Conservation (phyloP, 2,113 vertebrate species). For the Philantomba maxwellii region DNA sequence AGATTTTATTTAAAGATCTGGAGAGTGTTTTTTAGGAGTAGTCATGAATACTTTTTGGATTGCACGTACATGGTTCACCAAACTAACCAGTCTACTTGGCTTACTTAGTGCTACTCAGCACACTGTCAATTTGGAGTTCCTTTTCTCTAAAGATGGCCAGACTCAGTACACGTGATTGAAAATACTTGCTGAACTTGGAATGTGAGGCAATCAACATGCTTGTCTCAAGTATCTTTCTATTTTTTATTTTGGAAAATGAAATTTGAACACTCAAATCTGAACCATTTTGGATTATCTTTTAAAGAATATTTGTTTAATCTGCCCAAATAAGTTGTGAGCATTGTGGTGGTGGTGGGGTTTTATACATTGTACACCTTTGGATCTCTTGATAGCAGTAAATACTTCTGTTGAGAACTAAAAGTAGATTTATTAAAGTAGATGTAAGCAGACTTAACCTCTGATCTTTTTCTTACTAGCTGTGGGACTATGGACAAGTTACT, state of each 20-base stretch:
- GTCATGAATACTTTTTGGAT: not conserved
- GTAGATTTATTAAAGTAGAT: conserved; percentile 4
- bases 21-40: not conserved
- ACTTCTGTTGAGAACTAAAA: not conserved
- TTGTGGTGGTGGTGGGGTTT: not conserved
- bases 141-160: not conserved
- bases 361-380: not conserved
- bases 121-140: not conserved
- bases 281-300: not conserved
- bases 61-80: not conserved
- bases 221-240: not conserved
- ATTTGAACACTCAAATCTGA: not conserved
- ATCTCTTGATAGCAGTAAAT: not conserved
- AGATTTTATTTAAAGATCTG: not conserved
- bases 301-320: conserved; percentile 24
- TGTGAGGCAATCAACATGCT: not conserved
- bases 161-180: not conserved
- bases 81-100: not conserved
- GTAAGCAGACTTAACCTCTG: not conserved
- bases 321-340: not conserved
- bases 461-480: not conserved
- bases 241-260: conserved; percentile 14
- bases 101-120: not conserved
- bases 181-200: not conserved
- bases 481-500: not conserved